Conservation (phyloP, 2,113 vertebrate genomes). For the Dasyprocta punctata region DNA sequence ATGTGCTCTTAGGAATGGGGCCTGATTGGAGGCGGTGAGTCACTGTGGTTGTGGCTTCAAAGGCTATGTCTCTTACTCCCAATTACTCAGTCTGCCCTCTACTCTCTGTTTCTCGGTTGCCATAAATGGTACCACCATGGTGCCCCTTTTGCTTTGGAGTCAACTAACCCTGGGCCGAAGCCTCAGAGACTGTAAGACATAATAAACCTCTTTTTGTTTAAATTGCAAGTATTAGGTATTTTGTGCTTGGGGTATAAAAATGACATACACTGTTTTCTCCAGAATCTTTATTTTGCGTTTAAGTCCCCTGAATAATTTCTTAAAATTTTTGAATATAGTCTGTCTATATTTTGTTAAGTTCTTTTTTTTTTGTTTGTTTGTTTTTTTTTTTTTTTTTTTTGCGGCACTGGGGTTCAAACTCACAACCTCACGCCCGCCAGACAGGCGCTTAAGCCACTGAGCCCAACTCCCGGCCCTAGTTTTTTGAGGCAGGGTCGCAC, state of each 20-base stretch:
- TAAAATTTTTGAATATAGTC: too few relatives aligned
- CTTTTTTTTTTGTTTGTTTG: too few relatives aligned
- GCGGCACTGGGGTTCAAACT: too few relatives aligned
- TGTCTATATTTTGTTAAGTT: background rate
- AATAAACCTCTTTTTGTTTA: background rate
- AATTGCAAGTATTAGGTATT: background rate
- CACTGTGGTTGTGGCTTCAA: too few relatives aligned
- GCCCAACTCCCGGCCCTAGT: too few relatives aligned
- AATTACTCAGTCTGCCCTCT: background rate
- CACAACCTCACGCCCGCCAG: too few relatives aligned
- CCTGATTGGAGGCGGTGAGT: too few relatives aligned
- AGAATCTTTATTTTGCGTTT: background rate
- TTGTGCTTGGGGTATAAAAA: background rate
- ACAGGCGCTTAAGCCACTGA: too few relatives aligned
- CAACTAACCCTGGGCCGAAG: background rate
- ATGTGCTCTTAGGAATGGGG: background rate
- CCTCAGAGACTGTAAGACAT: background rate
- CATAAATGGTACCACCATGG: too few relatives aligned
- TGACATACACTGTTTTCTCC: background rate
- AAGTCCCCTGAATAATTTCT: background rate
- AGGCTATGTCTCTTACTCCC: background rate
- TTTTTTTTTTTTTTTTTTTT: too few relatives aligned
- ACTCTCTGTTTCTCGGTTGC: too few relatives aligned
- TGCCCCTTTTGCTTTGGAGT: background rate
- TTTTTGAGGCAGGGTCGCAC: too few relatives aligned